These are phyloP conservation scores for Xyrichtys novacula DNA, from an alignment of 2,797 vertebrate genomes.

Conservation along the genomic window DNA sequence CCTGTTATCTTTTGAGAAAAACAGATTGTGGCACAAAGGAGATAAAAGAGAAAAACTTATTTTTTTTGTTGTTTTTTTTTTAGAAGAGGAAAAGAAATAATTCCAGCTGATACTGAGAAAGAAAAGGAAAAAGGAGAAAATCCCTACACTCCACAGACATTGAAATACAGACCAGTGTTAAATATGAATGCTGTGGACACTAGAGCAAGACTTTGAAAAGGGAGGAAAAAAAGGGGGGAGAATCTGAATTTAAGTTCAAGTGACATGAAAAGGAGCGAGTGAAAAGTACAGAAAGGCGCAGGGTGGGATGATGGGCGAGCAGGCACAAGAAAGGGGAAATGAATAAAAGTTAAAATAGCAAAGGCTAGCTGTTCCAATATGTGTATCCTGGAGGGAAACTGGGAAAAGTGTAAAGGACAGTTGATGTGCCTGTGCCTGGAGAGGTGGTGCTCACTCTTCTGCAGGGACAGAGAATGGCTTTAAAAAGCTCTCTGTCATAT, in stretches of 20 bases:
- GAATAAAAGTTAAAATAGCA: constrained; percentile 53
- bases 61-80: not conserved
- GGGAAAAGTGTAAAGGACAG: constrained; percentile 50
- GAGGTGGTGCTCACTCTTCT: constrained; percentile 36
- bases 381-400: constrained; percentile 45
- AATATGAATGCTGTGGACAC: constrained; percentile 42
- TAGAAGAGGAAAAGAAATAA: not conserved
- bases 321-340: constrained; percentile 39
- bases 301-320: constrained; percentile 29
- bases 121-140: constrained; percentile 29
- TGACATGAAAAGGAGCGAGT: constrained; percentile 37
- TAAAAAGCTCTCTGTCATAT: constrained; percentile 19
- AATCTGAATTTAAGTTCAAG: constrained; percentile 40
- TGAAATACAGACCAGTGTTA: constrained; percentile 30
- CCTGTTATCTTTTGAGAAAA: not conserved
- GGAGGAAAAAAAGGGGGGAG: constrained; percentile 13
- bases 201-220: constrained; percentile 32
- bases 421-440: constrained; percentile 37
- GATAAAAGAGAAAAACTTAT: constrained; percentile 33
- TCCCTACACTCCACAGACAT: constrained; percentile 16
- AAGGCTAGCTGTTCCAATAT: constrained; percentile 43
- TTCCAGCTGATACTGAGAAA: constrained; percentile 9
- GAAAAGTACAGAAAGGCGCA: constrained; percentile 37
- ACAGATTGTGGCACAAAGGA: constrained; percentile 27
- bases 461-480: constrained; percentile 21